A percentile compares a stretch with the other conserved stretches of the same genome.
These are phyloP conservation scores for Ryuthela nishihirai DNA, from an alignment of 2,888 invertebrate genomes.

Conservation along the genomic window DNA sequence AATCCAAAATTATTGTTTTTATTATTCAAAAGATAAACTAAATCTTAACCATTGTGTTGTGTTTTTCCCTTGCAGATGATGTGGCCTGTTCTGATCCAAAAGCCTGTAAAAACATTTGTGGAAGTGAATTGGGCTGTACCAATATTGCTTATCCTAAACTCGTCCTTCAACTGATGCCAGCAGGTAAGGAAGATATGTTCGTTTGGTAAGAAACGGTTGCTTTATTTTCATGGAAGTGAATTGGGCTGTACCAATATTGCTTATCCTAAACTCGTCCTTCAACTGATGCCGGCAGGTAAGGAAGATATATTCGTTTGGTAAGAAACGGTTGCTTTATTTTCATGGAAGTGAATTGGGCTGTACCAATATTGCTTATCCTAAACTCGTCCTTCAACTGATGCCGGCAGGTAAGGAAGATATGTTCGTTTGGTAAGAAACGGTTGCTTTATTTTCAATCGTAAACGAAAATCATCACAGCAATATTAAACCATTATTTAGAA, in stretches of 20 bases:
- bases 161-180: constrained; percentile 54
- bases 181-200: too few species aligned
- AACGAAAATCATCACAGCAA: too few species aligned
- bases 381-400: constrained; percentile 53
- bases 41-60: too few species aligned
- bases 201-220: too few species aligned
- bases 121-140: constrained; percentile 52
- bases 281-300: constrained; percentile 53
- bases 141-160: constrained; percentile 56
- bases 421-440: too few species aligned
- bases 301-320: too few species aligned
- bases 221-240: constrained; percentile 48
- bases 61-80: constrained; percentile 50
- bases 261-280: constrained; percentile 54
- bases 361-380: constrained; percentile 55
- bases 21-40: too few species aligned
- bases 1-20: too few species aligned
- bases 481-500: too few species aligned
- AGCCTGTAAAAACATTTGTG: constrained; percentile 51
- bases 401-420: constrained; percentile 52
- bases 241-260: constrained; percentile 55
- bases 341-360: constrained; percentile 52
- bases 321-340: too few species aligned
- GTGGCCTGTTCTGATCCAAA: constrained; percentile 53
- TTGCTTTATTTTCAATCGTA: too few species aligned